Evolutionary conservation across 1,140 invertebrate genomes (phyloP), one percentile per base, ranked within the genome.

Genomic region (Battus philenor): DNA sequence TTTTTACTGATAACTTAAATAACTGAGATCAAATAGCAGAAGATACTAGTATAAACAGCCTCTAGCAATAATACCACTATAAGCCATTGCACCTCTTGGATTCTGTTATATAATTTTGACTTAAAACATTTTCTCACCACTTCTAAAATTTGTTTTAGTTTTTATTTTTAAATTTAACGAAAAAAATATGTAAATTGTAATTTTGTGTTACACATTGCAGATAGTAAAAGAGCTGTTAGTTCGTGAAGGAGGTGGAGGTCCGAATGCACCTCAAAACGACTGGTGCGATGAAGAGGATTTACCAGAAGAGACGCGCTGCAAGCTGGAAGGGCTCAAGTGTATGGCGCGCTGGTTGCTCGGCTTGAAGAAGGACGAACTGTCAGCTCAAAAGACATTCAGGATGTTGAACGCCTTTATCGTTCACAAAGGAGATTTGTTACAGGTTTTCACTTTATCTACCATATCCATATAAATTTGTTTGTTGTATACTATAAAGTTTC

Each of bases 311-410:
- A 98, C 96, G 0, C 90, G 94, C 43, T 97, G 95, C 76, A 97
- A 98, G 87, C 89, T 98, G 46, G 96, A 98, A 85, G 97, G 95
- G 0, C 89, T 99, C 52, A 99, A 99, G 78, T 93, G 97, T 47
- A 97, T 99, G 92, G 96, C 96, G 1, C 90, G 97, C 16, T 99
- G 97, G 97, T 86, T 99, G 7, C 82, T 98, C 18, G 97, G 97
- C 0, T 80, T 98, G 3, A 97, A 97, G 83, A 91, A 91, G 33
- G 94, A 97, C 63, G 92, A 92, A 48, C 89, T 96, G 24, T 95
- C 95, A 0, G 96, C 95, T 0, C 94, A 96, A 71, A 98, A 98
- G 74, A 98, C 97, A 5, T 95, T 99, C 75, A 89, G 96, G 34
- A 95, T 98, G 90, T 83, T 98, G 2, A 94, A 93, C 58, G 95